phyloP scores from a whole-genome alignment of 2,888 invertebrate species.

The Chromoteleia sp. region DNA sequence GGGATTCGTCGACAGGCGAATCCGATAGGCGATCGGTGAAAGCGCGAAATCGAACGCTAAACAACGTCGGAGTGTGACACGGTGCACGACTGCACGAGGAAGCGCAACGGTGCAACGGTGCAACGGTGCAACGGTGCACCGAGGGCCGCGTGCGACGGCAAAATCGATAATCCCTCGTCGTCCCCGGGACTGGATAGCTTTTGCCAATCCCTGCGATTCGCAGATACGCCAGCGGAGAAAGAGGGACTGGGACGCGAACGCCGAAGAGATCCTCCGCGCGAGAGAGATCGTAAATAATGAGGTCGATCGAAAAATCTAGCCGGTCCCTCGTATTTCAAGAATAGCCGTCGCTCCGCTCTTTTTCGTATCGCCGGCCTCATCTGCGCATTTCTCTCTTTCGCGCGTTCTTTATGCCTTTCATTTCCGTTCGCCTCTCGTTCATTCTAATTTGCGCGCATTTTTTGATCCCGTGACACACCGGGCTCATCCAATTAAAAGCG shows the following conservation, averaged over 20 bases:
- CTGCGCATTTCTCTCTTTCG: slow-evolving; percentile 27
- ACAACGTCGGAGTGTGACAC: slow-evolving; percentile 65
- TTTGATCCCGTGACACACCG: slow-evolving; percentile 1
- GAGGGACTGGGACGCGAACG: neutral
- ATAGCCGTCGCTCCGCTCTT: slow-evolving; percentile 20
- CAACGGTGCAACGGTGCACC: slow-evolving; percentile 36
- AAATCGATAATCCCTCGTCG: slow-evolving; percentile 73
- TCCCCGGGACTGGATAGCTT: slow-evolving; percentile 66
- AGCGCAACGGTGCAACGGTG: slow-evolving; percentile 24
- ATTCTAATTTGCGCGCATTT: slow-evolving; percentile 44
- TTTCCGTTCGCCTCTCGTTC: slow-evolving; percentile 36
- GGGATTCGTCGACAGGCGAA: neutral
- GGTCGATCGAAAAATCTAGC: slow-evolving; percentile 51
- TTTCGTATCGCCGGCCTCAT: slow-evolving; percentile 19
- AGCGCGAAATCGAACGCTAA: slow-evolving; percentile 71
- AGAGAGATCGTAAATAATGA: slow-evolving; percentile 56
- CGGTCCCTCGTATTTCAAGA: slow-evolving; percentile 44
- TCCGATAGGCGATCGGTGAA: slow-evolving; percentile 69
- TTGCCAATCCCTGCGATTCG: slow-evolving; percentile 62
- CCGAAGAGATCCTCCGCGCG: slow-evolving; percentile 25
- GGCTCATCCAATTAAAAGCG: slow-evolving; percentile 29
- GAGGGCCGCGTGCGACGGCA: slow-evolving; percentile 61
- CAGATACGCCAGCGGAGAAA: slow-evolving; percentile 27
- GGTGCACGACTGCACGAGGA: slow-evolving; percentile 45
- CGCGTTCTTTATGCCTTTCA: slow-evolving; percentile 5